These are phyloP conservation scores for Falco biarmicus DNA, from an alignment of 2,797 vertebrate genomes.

Conservation along the genomic window DNA sequence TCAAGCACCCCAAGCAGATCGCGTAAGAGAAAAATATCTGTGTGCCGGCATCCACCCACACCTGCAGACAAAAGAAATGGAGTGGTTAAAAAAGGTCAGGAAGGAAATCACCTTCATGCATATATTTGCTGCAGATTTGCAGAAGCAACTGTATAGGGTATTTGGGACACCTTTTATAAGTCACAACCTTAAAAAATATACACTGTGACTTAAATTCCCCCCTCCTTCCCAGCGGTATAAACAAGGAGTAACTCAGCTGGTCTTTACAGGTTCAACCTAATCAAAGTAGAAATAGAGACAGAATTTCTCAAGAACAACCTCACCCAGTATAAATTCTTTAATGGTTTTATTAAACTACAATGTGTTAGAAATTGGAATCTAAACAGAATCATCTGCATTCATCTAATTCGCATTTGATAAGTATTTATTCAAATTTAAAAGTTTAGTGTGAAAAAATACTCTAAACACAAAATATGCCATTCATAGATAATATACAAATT, in stretches of 20 bases:
- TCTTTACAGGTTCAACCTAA: not conserved
- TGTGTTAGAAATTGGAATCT: not conserved
- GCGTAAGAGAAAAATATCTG: slow-evolving; percentile 99
- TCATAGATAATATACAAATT: not conserved
- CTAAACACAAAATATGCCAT: not conserved
- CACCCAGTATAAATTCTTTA: not conserved
- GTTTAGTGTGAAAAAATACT: not conserved
- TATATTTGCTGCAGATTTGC: accelerated
- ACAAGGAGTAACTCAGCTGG: not conserved
- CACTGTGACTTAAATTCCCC: not conserved
- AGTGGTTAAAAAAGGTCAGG: not conserved
- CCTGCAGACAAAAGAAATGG: slow-evolving; percentile 76
- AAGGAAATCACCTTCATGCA: not conserved
- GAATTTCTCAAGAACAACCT: not conserved
- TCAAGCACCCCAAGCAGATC: slow-evolving; percentile 97
- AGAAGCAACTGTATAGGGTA: not conserved
- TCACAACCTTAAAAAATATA: not conserved
- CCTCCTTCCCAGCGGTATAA: not conserved
- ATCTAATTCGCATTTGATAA: not conserved
- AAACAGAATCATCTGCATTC: not conserved
- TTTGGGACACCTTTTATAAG: not conserved
- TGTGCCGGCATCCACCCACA: slow-evolving; percentile 98
- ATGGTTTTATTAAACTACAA: not conserved
- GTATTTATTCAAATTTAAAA: not conserved
- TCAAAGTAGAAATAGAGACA: not conserved